Base-by-base conservation (phyloP, 2,888 invertebrate species). In the Zaprionus obscuricornis region DNA sequence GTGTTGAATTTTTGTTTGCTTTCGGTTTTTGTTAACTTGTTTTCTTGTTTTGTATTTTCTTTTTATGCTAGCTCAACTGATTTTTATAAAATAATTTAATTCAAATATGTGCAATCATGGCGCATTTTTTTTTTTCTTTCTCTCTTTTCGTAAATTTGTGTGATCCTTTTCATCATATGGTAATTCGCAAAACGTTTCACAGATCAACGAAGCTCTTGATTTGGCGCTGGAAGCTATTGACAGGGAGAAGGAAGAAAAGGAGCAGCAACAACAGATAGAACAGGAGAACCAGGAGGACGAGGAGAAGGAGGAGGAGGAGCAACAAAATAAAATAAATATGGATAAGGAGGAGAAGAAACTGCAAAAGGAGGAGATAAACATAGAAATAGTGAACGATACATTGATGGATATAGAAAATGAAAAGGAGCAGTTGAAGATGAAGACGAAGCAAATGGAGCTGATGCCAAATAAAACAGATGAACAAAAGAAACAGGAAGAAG, bases 141-240 rank as follows among this genome's bases (percentile, higher is more conserved):
- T 68, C 58, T 74, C 73, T 65, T 66, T 57, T 49, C 27, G 66
- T 57, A 36, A 43, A 56, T 49, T 64, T 63, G 63, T 45, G 34
- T 49, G 62, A 50, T 42, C 52, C 51, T 54, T 33, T 42, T 11
- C 16, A 8, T 24, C 8, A 2, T 13, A n/a, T 22, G 10, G 8
- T 37, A 7, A n/a, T 60, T 40, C 24, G 49, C 43, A 52, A 43
- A 37, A 37, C 70, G 62, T 43, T 70, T 45, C 56, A 68, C 90
- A 93, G 93, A 93, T 93, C 57, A 90, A 93, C 87, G 93, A 93
- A 89, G 93, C 93, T 73, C 89, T 93, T 87, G 93, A 93, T 86
- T 88, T 93, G 87, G 93, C 93, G 77, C 92, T 93, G 86, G 91
- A 92, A 90, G 93, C 93, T 86, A 91, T 93, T 68, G 93, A 93